Evolutionary conservation across 2,888 invertebrate species (phyloP).

Genomic region (Holacanthella duospinosa): DNA sequence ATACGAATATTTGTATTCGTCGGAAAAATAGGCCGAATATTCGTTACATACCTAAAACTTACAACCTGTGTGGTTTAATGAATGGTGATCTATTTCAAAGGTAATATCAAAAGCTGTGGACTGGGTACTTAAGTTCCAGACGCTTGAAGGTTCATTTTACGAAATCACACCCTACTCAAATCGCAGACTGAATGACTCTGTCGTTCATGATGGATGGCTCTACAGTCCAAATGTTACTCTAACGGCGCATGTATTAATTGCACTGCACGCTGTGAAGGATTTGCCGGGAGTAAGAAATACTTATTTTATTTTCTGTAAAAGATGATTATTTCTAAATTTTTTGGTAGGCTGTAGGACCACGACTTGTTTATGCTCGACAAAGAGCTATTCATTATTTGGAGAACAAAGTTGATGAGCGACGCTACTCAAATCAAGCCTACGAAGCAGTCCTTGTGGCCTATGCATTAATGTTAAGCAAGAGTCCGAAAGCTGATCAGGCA

Average conservation of each 20-base stretch:
- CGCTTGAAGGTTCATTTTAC: conserved; percentile 74
- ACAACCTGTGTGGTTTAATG: not conserved
- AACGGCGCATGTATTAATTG: conserved; percentile 86
- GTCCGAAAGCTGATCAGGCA: conserved; percentile 74
- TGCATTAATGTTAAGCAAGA: conserved; percentile 69
- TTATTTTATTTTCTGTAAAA: conserved; percentile 11
- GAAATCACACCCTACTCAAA: conserved; percentile 79
- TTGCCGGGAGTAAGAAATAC: conserved; percentile 49
- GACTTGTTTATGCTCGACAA: conserved; percentile 63
- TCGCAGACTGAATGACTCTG: conserved; percentile 69
- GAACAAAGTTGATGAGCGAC: conserved; percentile 63
- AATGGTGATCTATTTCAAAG: conserved; percentile 37
- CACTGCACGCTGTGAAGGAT: conserved; percentile 72
- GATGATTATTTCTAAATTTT: conserved; percentile 4
- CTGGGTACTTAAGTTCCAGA: conserved; percentile 79
- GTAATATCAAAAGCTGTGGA: conserved; percentile 70
- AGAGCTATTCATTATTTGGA: conserved; percentile 71
- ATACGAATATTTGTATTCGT: too few relatives aligned
- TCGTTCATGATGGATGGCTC: conserved; percentile 39
- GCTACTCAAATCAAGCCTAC: conserved; percentile 54
- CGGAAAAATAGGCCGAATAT: too few relatives aligned
- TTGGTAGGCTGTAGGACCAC: conserved; percentile 51
- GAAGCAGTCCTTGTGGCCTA: conserved; percentile 81
- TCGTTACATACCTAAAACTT: not conserved
- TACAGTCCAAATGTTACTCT: conserved; percentile 66